phyloP scores from a whole-genome alignment of 2,797 vertebrate species.

The Eidolon dupreanum region DNA sequence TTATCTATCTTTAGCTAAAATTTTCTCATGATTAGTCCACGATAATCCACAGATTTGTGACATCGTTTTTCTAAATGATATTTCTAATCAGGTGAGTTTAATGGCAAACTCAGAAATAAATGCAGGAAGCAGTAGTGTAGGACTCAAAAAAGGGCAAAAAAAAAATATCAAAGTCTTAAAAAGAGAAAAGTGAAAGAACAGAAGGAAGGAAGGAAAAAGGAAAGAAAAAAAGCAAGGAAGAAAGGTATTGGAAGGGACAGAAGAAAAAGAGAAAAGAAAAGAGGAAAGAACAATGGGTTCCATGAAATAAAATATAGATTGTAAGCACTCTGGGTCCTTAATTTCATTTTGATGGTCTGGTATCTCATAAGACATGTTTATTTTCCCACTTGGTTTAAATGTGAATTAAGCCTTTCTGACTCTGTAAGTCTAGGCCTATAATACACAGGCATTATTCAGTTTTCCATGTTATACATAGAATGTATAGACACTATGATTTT shows the following conservation, averaged over 20 bases:
- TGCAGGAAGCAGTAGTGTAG: background rate
- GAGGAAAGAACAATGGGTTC: no score
- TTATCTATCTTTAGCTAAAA: background rate
- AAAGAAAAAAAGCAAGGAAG: no score
- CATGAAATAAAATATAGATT: background rate
- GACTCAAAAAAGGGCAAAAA: background rate
- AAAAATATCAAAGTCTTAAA: background rate
- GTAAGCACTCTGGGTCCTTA: background rate
- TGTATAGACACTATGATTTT: conserved; percentile 23
- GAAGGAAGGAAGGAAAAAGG: background rate
- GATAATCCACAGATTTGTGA: background rate
- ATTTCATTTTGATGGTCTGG: conserved; percentile 6
- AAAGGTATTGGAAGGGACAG: no score
- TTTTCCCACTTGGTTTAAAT: conserved; percentile 51
- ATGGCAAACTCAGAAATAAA: background rate
- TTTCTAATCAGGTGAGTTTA: background rate
- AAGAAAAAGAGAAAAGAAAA: background rate
- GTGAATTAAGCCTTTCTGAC: conserved; percentile 21
- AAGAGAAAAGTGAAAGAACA: background rate
- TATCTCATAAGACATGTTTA: background rate
- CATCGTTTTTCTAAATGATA: background rate
- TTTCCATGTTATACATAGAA: conserved; percentile 39
- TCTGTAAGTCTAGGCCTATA: background rate
- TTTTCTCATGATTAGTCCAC: background rate
- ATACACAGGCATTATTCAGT: background rate